Evolutionary conservation across 1,140 invertebrate genomes (phyloP), one percentile per base, ranked within the genome.

Genomic region (Maconellicoccus hirsutus): DNA sequence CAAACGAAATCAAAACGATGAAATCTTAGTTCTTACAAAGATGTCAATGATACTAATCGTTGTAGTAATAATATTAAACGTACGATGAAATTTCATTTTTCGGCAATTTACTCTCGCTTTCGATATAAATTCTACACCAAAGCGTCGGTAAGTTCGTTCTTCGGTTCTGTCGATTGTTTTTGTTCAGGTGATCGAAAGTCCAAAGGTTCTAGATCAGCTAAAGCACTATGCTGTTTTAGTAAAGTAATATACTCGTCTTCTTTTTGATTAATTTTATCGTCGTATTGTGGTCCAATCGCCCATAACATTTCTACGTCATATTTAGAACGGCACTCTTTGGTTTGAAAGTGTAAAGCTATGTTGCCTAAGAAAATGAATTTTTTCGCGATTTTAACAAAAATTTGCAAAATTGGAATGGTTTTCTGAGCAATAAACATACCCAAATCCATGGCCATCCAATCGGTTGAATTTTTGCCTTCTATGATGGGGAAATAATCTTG

Each of bases 261-360:
- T n/a, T 82, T 79, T 73, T 80, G 79, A 72, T 86, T 84, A n/a
- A 77, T 83, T 75, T 87, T 79, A 22, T 86, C 82, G 79, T 96
- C 94, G 83, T 84, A 93, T 77, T 92, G 81, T 0, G 84, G 78
- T 8, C 94, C 94, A 39, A 95, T 85, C 63, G 89, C 83, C 94
- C 94, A 98, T 22, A 97, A 79, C 7, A 88, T 89, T 81, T 98
- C 94, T 71, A 98, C 81, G 81, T 97, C 93, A 79, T 94, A 95
- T 59, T 82, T 77, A 73, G 84, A 77, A 75, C 94, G 83, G 7
- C 84, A 82, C 75, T 87, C 80, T 4, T 82, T 78, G 26, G 86
- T 86, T 79, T 96, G 94, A 73, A 97, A 85, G 76, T 98, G 94
- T n/a, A 97, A 77, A 1, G 88, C 88, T 74, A 97, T 96, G 77